phyloP scores from a whole-genome alignment of 2,797 vertebrate genomes.

The Diglossa cyanea region DNA sequence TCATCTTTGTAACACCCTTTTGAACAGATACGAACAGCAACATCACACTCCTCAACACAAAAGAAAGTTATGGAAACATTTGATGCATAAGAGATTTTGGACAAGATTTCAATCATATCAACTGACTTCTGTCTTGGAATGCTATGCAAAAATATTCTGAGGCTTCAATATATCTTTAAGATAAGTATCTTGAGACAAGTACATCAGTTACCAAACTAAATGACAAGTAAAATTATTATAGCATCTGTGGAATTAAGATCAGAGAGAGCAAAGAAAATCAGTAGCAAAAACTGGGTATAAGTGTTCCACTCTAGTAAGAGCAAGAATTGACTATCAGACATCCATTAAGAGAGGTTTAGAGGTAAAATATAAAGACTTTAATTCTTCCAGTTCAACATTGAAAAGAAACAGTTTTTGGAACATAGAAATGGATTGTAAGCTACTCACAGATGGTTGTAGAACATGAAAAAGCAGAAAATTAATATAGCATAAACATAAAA shows the following conservation, averaged over 20 bases:
- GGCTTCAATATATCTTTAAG: not conserved
- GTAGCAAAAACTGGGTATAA: not conserved
- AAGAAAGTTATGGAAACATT: not conserved
- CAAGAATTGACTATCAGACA: not conserved
- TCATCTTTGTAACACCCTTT: not conserved
- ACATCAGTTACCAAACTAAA: slow-evolving; percentile 6
- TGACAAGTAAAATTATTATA: not conserved
- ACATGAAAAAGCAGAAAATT: slow-evolving; percentile 21
- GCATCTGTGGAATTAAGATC: slow-evolving; percentile 1
- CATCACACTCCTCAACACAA: not conserved
- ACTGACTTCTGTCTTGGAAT: not conserved
- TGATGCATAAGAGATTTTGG: not conserved
- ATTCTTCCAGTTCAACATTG: slow-evolving; percentile 3
- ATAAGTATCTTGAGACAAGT: slow-evolving; percentile 20
- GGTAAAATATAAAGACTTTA: not conserved
- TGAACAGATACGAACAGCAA: not conserved
- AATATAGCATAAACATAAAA: slow-evolving; percentile 30
- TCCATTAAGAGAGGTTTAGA: not conserved
- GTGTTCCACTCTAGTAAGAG: slow-evolving; percentile 5
- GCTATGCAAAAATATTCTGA: slow-evolving; percentile 31
- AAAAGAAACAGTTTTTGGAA: slow-evolving; percentile 3
- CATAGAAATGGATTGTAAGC: not conserved
- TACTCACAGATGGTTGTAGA: slow-evolving; percentile 19
- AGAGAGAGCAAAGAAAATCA: not conserved
- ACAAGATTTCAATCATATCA: not conserved